phyloP scores from a whole-genome alignment of 2,113 vertebrate genomes.

The Tapirus terrestris region DNA sequence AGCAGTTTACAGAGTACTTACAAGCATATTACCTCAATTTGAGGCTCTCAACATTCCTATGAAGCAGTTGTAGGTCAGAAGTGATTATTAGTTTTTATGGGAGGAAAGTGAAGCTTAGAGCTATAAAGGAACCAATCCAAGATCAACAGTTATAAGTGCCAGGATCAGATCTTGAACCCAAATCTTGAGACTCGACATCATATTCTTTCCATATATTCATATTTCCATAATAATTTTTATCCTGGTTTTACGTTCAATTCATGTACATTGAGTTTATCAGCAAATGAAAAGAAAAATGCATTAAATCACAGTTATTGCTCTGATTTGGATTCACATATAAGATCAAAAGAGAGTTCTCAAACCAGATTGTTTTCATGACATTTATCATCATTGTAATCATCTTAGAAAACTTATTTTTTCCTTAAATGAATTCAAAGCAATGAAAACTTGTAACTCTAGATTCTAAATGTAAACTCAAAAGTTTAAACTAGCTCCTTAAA shows the following conservation, averaged over 20 bases:
- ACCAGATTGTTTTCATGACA: constrained; percentile 23
- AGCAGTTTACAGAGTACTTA: not conserved
- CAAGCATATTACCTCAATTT: not conserved
- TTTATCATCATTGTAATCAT: constrained; percentile 19
- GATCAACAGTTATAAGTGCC: not conserved
- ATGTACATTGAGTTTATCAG: not conserved
- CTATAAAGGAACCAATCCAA: not conserved
- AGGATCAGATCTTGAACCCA: constrained; percentile 1
- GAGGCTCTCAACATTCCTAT: not conserved
- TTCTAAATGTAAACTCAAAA: constrained; percentile 37
- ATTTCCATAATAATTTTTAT: constrained; percentile 17
- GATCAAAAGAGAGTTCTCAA: not conserved
- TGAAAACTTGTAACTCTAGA: constrained; percentile 17
- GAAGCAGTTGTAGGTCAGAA: constrained; percentile 41
- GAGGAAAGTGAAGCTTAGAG: not conserved
- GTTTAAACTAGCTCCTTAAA: constrained; percentile 8
- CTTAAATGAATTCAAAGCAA: not conserved
- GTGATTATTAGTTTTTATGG: not conserved
- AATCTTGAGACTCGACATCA: not conserved
- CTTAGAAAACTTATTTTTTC: constrained; percentile 41
- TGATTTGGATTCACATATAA: not conserved
- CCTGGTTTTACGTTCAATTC: not conserved
- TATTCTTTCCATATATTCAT: not conserved
- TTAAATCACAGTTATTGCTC: not conserved
- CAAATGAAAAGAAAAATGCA: not conserved